Evolutionary conservation across 2,797 vertebrate genomes (phyloP).

Genomic region (Sebastes vulpes): DNA sequence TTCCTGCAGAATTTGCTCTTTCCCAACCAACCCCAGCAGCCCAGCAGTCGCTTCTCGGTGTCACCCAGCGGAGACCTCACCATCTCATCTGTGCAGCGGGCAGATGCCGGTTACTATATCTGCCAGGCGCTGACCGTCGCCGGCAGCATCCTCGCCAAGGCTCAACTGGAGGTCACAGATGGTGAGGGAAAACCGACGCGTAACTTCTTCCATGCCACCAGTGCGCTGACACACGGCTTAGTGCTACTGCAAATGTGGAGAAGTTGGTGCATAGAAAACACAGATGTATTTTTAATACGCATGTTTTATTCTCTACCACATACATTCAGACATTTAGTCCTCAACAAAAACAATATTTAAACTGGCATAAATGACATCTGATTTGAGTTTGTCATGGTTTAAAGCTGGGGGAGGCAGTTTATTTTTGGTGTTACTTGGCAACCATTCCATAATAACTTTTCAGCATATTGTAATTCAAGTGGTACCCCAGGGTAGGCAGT

Average conservation of each 20-base stretch:
- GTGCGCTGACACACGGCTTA: conserved; percentile 11
- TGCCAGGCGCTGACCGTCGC: conserved; percentile 98
- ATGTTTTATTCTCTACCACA: neutral
- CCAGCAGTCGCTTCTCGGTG: conserved; percentile 95
- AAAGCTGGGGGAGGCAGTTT: too few species aligned
- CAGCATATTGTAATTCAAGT: too few species aligned
- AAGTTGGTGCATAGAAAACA: conserved; percentile 1
- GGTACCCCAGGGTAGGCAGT: too few species aligned
- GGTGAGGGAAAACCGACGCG: conserved; percentile 84
- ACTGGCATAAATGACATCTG: neutral
- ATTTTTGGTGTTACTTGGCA: too few species aligned
- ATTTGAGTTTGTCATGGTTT: conserved; percentile 14
- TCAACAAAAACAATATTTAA: neutral
- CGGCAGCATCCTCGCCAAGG: conserved; percentile 98
- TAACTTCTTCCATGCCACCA: conserved; percentile 29
- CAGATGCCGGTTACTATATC: conserved; percentile 97
- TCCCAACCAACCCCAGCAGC: conserved; percentile 97
- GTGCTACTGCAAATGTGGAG: neutral
- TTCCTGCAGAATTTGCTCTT: conserved; percentile 94
- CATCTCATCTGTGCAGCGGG: conserved; percentile 94
- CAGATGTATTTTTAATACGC: neutral
- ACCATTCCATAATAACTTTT: too few species aligned
- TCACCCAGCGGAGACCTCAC: conserved; percentile 95
- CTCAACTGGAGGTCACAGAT: conserved; percentile 99
- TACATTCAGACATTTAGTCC: neutral